Percentiles rank a stretch among this genome's conserved stretches.
Evolutionary conservation across 2,888 invertebrate species (phyloP).

Genomic region (Branchellion lobata): DNA sequence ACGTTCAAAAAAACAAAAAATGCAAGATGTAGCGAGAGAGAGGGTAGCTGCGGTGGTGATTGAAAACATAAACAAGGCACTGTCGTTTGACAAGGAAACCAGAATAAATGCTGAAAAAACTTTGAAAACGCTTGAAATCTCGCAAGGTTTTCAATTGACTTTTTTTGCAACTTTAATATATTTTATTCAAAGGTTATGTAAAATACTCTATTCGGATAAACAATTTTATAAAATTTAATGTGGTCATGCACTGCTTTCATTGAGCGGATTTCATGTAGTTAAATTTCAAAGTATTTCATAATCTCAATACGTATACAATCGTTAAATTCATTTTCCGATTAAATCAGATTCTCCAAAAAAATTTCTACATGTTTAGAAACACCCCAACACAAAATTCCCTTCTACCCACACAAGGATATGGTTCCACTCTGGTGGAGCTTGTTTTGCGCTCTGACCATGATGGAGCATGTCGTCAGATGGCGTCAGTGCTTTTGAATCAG

Average conservation of each 20-base stretch:
- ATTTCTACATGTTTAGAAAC: too few species aligned
- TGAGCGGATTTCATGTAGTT: too few species aligned
- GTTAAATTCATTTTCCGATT: too few species aligned
- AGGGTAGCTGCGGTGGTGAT: neutral
- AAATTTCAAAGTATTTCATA: neutral
- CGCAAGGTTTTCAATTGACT: neutral
- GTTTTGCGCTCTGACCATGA: neutral
- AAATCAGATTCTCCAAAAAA: too few species aligned
- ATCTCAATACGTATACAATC: too few species aligned
- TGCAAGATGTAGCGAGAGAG: neutral
- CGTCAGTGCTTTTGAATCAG: constrained; percentile 73
- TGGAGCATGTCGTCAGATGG: constrained; percentile 70
- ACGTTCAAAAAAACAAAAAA: too few species aligned
- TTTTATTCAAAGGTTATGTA: too few species aligned
- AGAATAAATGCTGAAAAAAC: constrained; percentile 2
- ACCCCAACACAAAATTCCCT: too few species aligned
- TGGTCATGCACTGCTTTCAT: too few species aligned
- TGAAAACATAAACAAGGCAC: neutral
- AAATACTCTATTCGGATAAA: too few species aligned
- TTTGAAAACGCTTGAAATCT: neutral
- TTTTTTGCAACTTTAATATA: too few species aligned
- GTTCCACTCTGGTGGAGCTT: neutral
- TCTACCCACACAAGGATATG: too few species aligned
- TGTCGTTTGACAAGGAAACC: neutral
- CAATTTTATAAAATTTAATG: neutral